These are phyloP conservation scores for Vanessa tameamea DNA, from an alignment of 1,140 invertebrate genomes.

Conservation along the genomic window DNA sequence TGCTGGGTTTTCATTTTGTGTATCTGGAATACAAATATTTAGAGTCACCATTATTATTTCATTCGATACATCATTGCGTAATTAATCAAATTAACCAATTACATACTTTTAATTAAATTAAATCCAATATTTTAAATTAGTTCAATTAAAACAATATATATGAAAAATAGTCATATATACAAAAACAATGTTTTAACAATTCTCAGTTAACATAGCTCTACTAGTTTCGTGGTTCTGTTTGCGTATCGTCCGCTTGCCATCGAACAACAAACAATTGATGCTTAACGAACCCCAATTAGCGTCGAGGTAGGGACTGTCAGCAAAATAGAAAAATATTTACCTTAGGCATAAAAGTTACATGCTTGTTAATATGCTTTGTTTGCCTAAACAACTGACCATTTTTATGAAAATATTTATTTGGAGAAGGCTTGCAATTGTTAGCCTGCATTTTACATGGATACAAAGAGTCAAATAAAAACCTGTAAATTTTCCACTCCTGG, in stretches of 20 bases:
- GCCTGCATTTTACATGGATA: too few species aligned
- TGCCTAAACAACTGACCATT: neutral
- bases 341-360: neutral
- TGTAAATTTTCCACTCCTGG: too few species aligned
- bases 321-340: constrained; percentile 16
- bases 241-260: constrained; percentile 31
- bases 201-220: constrained; percentile 2
- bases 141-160: too few species aligned
- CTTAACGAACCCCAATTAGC: constrained; percentile 69
- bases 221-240: constrained; percentile 24
- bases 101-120: neutral
- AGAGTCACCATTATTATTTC: too few species aligned
- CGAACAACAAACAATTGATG: constrained; percentile 51
- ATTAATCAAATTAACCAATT: too few species aligned
- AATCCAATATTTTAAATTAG: too few species aligned
- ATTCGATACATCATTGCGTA: too few species aligned
- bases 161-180: neutral
- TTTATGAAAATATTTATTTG: too few species aligned
- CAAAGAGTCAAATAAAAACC: too few species aligned
- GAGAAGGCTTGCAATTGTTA: too few species aligned
- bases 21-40: too few species aligned
- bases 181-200: constrained; percentile 8
- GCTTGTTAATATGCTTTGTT: neutral
- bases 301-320: constrained; percentile 19
- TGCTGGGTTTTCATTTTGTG: too few species aligned